These are phyloP conservation scores for Bungarus multicinctus DNA, from an alignment of 2,113 vertebrate genomes.

Conservation along the genomic window DNA sequence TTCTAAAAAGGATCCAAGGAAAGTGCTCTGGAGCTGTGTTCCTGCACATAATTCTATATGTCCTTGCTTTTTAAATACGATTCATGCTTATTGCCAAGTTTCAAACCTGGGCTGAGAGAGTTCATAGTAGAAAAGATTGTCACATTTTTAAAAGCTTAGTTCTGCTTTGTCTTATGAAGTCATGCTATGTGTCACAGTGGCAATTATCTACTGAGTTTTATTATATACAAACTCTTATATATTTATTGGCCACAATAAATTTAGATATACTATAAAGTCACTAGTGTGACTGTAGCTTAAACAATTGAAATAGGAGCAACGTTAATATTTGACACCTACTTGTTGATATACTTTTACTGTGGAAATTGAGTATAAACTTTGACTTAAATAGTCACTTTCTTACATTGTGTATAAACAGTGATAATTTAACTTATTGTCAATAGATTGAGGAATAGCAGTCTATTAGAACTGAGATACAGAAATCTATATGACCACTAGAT, in stretches of 20 bases:
- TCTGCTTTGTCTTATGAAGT: conserved; percentile 48
- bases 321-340: conserved; percentile 1
- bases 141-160: conserved; percentile 40
- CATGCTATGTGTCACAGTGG: conserved; percentile 50
- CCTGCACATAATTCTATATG: neutral
- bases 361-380: neutral
- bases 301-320: conserved; percentile 17
- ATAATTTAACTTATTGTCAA: neutral
- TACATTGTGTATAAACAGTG: neutral
- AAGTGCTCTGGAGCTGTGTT: neutral
- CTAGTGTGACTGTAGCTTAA: conserved; percentile 50
- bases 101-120: neutral
- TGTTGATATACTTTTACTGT: neutral
- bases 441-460: neutral
- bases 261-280: conserved; percentile 54
- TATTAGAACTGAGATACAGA: neutral
- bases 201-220: conserved; percentile 53
- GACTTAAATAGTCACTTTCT: neutral
- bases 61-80: neutral
- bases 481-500: neutral
- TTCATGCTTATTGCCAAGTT: neutral
- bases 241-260: conserved; percentile 50
- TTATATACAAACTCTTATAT: conserved; percentile 36
- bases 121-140: neutral
- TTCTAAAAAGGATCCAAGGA: neutral